A percentile compares a stretch with the other conserved stretches of the same genome.
These are phyloP conservation scores for Aphelenchoides fujianensis DNA, from an alignment of 1,140 invertebrate genomes.

Conservation along the genomic window DNA sequence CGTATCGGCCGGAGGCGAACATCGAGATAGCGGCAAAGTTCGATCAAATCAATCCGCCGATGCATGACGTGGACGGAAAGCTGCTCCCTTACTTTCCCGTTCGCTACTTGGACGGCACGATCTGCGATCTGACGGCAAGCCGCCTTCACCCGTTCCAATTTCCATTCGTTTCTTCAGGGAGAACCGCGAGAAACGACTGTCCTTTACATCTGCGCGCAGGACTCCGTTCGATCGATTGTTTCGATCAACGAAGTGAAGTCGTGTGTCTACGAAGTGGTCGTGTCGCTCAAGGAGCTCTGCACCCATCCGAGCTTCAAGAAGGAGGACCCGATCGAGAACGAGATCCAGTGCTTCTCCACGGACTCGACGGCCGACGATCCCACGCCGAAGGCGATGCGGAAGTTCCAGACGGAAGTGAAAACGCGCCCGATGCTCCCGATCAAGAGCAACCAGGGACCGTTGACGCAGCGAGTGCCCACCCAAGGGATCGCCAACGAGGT, in stretches of 20 bases:
- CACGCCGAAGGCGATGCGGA: conserved; percentile 38
- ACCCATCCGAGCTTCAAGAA: conserved; percentile 80
- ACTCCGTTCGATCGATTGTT: conserved; percentile 76
- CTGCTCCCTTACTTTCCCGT: conserved; percentile 71
- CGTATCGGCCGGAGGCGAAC: conserved; percentile 14
- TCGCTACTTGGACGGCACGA: conserved; percentile 70
- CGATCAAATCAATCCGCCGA: conserved; percentile 62
- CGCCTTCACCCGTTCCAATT: conserved; percentile 73
- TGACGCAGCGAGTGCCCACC: neutral
- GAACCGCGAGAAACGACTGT: conserved; percentile 35
- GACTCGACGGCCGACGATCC: conserved; percentile 27
- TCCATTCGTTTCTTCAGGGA: conserved; percentile 38
- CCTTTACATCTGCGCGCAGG: conserved; percentile 64
- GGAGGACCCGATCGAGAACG: conserved; percentile 36
- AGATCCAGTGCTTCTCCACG: conserved; percentile 42
- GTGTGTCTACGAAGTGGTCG: conserved; percentile 87
- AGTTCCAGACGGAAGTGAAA: neutral
- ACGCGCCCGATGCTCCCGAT: conserved; percentile 4
- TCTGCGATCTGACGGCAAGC: conserved; percentile 86
- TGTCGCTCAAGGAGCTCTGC: conserved; percentile 80
- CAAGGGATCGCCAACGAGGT: neutral
- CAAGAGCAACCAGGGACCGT: conserved; percentile 1
- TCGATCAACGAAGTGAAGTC: conserved; percentile 86
- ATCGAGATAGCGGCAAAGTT: conserved; percentile 20
- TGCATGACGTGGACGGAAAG: conserved; percentile 79